Base-by-base conservation (phyloP, 2,888 invertebrate genomes). In the Agrochola circellaris region DNA sequence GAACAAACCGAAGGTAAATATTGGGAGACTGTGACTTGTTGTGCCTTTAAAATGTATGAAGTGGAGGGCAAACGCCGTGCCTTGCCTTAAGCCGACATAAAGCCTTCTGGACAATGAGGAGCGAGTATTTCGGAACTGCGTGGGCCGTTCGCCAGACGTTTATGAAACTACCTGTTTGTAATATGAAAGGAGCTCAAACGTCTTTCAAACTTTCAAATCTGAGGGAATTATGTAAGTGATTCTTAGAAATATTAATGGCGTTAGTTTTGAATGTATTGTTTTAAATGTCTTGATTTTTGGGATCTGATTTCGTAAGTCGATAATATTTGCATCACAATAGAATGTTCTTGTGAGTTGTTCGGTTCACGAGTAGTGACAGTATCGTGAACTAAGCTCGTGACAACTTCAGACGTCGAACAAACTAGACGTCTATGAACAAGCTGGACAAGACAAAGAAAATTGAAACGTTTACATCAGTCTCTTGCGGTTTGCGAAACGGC, bases 61-160 rank as follows among this genome's bases (percentile, higher is more conserved):
- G 73, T 77, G 61, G 70, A 80, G 77, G 76, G 73, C 78, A 70
- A 84, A 87, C 84, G 82, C 86, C 85, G 65, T 66, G n/a, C 51
- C 87, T 79, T 91, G 38, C 69, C 85, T 79, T 91, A 92, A 92
- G 90, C 90, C 88, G 91, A 90, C 92, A 91, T 90, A 93, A 93
- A 93, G 92, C 91, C 90, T 89, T 79, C 86, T 86, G 90, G 89
- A 93, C 92, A 93, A 92, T 91, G 88, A 90, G 89, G 87, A 84
- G 85, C 86, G 87, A 89, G 88, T 88, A 86, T 88, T 90, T 86
- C 84, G 85, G 84, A 84, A 79, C 85, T 76, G 88, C 89, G 95
- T 95, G 94, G 95, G 93, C 92, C 88, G 95, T 93, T 93, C 94
- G 93, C 92, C 93, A 92, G 87, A 88, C 87, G 86, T 93, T 93